Evolutionary conservation across 2,797 vertebrate genomes (phyloP).

Genomic region (Aphelocoma californica): DNA sequence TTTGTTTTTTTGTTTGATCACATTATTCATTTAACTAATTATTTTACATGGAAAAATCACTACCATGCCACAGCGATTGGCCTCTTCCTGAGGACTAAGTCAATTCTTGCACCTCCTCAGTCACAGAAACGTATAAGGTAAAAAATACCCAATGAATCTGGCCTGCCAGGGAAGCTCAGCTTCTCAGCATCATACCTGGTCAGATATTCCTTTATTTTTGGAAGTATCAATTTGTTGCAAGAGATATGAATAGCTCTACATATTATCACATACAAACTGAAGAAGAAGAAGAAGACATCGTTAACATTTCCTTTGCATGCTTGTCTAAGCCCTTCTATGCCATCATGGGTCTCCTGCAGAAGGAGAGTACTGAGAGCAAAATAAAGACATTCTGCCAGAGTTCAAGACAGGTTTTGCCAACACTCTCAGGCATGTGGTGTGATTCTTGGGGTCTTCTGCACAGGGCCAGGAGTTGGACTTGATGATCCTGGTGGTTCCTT

Average conservation of each 20-base stretch:
- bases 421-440: accelerated
- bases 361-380: neutral
- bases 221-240: neutral
- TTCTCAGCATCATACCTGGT: neutral
- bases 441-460: neutral
- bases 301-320: neutral
- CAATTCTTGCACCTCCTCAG: neutral
- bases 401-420: accelerated
- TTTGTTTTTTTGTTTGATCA: neutral
- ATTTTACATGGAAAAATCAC: neutral
- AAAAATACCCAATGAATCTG: neutral
- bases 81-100: neutral
- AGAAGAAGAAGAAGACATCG: neutral
- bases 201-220: neutral
- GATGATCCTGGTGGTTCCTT: neutral
- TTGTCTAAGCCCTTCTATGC: neutral
- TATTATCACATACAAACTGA: neutral
- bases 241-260: neutral
- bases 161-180: neutral
- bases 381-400: neutral
- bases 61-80: neutral
- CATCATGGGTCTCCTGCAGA: neutral
- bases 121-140: neutral
- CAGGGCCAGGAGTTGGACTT: neutral
- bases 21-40: neutral